Evolutionary conservation across 2,113 vertebrate genomes (phyloP), one percentile per base, ranked within the genome.

Genomic region (Poeciliopsis prolifica): DNA sequence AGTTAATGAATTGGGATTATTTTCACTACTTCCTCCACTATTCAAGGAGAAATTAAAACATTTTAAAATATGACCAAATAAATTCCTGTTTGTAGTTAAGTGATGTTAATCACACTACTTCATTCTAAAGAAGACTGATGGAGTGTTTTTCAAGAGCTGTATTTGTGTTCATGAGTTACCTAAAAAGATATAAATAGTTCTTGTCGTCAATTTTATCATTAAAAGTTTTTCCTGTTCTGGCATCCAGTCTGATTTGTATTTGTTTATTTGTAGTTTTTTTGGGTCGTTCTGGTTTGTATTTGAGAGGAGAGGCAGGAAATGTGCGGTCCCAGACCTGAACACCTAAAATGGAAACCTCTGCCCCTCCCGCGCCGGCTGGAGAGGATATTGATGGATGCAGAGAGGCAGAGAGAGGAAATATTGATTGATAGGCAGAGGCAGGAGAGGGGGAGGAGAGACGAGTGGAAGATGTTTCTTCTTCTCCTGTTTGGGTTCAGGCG

Each of bases 361-460:
- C 77, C 70, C 79, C 72, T 2, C 83, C 81, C 80, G 75, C 81
- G 1, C 72, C 61, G 30, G 72, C 72, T 28, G 79, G 31, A 81
- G 77, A 84, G 79, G 48, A 63, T 88, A 90, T 89, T 85, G 88
- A 91, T 82, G 75, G 78, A 62, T 66, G 22, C 74, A 75, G 62
- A 79, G 68, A 75, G 68, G 0, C 14, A 77, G 61, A 54, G 40
- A 78, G 80, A 83, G 82, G 58, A 74, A 79, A 37, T 85, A 89
- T 91, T 85, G 87, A 91, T 80, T 79, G 72, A 85, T 61, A 74
- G 63, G 77, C 81, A 86, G 79, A 84, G 82, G 48, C 48, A 51
- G 19, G 6, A 51, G 44, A 7, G 6, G 48, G 48, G 51, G 51
- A 58, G 24, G 51, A 58, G 51, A 6, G 8, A 73, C 73, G 58